Base-by-base conservation (phyloP, 2,113 vertebrate genomes). In the Etheostoma cragini region DNA sequence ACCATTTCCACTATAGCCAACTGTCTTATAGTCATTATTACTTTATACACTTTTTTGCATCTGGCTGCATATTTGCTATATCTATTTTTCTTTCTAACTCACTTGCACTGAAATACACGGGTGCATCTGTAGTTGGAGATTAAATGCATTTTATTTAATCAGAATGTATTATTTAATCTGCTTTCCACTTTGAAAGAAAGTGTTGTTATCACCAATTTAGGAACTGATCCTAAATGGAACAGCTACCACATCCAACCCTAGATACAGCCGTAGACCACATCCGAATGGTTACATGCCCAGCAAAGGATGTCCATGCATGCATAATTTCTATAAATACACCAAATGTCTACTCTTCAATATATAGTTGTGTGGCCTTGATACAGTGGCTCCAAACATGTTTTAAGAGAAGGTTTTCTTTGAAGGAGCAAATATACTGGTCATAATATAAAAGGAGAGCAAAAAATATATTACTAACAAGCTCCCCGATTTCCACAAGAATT, bases 401-500 rank as follows among this genome's bases (percentile, higher is more conserved):
- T n/a, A 58, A 57, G 10, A 63, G 63, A 72, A 71, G 42, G 8
- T 22, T 53, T 73, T 81, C 46, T 75, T 61, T 85, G 22, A 78
- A 74, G 33, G 45, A 63, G 58, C 62, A 68, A 19, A 74, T 58
- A 79, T 67, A 52, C 38, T 42, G 8, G 10, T 3, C 57, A 83
- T 83, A 78, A 78, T 49, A 74, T 49, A 57, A 46, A 58, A 53
- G n/a, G 21, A 16, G 49, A 52, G n/a, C 24, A 65, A 30, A 69
- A 54, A 15, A 56, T 63, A 78, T 16, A 79, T 65, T 17, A 49
- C 49, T 53, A 68, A 84, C 60, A 83, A 80, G 56, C 50, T 78
- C 57, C 33, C 24, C 53, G 21, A 30, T 82, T 76, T 91, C 73
- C 53, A 76, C 64, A 80, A 71, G 58, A 76, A 85, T 49, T 73